Base-by-base conservation (phyloP, 2,888 invertebrate species). In the Monoplex corrugatus region DNA sequence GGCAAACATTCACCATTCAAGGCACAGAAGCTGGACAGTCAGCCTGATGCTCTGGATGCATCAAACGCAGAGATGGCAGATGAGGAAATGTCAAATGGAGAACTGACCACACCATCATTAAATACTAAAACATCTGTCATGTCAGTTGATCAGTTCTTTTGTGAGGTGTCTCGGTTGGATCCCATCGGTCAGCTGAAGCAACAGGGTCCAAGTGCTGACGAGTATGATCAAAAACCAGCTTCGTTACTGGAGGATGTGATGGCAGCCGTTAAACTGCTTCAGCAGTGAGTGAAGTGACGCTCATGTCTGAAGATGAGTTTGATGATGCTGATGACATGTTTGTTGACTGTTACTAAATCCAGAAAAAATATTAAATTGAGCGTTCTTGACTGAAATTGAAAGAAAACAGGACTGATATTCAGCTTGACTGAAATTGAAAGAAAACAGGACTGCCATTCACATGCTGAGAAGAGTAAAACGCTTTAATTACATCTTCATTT, bases 171-270 rank as follows among this genome's bases (percentile, higher is more conserved):
- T 0, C 68, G 72, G 5, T 5, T 87, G 35, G 88, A 91, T 57
- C 84, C 92, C 32, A 80, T 82, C 2, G 57, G 35, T 2, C 68
- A 89, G n/a, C 68, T 90, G 40, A 13, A 32, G 35, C 40, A 85
- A 19, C 68, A 83, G 8, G n/a, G 57, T n/a, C 50, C 44, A 16
- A 90, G 90, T 72, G 87, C 87, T 38, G 92, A 93, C 82, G 90
- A 90, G 57, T 92, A 93, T 82, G 89, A 85, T 2, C 68, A 82
- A 28, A 90, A 92, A 68, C 92, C 92, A 23, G 63, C 89, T 23
- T 91, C 92, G 6, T 63, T 93, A n/a, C 72, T 93, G 45, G 92
- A 92, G n/a, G 93, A 93, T 68, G 90, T 93, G 72, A 85, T 93
- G 84, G 89, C 91, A 16, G 91, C 91, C 13, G 85, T 89, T 35